Evolutionary conservation across 2,888 invertebrate species (phyloP).

Genomic region (Herminia tarsipennalis): DNA sequence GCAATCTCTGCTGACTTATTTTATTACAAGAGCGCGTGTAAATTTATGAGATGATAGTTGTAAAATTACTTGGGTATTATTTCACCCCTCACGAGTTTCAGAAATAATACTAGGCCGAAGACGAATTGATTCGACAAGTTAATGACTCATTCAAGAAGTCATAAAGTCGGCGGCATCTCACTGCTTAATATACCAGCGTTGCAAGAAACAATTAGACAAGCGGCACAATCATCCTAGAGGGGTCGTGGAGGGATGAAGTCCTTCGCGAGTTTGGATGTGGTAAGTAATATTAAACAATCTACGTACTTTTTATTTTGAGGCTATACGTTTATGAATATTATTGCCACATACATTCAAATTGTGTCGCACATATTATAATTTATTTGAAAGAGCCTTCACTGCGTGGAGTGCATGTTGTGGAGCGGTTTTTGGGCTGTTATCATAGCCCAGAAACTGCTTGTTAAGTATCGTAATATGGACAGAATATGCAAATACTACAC

Average conservation of each 20-base stretch:
- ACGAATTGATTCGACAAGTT: slow-evolving; percentile 82
- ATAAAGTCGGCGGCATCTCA: slow-evolving; percentile 79
- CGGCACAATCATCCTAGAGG: slow-evolving; percentile 75
- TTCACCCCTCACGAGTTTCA: slow-evolving; percentile 52
- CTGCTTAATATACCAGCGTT: slow-evolving; percentile 83
- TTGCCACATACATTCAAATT: no score
- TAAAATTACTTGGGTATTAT: slow-evolving; percentile 45
- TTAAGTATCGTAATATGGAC: no score
- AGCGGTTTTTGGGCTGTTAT: no score
- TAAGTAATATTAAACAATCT: no score
- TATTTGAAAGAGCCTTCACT: no score
- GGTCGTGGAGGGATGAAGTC: slow-evolving; percentile 30
- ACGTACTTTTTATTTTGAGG: no score
- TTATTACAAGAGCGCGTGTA: not conserved
- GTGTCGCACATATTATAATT: no score
- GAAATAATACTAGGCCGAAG: slow-evolving; percentile 68
- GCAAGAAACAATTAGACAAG: slow-evolving; percentile 85
- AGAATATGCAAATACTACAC: no score
- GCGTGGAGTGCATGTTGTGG: no score
- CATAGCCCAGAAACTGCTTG: no score
- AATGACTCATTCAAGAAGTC: slow-evolving; percentile 82
- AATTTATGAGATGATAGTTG: slow-evolving; percentile 38
- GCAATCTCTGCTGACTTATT: no score
- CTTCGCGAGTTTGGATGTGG: slow-evolving; percentile 2
- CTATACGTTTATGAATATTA: no score